Conservation (phyloP, 2,113 vertebrate species). For the Tamias sibiricus region DNA sequence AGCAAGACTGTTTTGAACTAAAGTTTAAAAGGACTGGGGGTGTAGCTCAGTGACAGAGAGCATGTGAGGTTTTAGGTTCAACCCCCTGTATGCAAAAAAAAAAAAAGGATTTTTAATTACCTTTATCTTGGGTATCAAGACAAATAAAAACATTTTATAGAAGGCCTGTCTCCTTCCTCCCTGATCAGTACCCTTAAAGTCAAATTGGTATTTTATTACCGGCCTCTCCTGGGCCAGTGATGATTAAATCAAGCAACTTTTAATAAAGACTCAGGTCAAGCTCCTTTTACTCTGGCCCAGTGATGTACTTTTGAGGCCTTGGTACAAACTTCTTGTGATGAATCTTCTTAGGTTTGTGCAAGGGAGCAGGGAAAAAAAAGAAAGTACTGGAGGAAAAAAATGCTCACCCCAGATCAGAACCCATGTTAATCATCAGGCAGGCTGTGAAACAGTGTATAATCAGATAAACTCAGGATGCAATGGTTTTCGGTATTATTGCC, state of each 20-base stretch:
- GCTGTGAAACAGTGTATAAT: slow-evolving; percentile 46
- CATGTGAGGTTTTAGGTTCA: background rate
- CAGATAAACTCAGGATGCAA: slow-evolving; percentile 56
- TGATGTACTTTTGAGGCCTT: background rate
- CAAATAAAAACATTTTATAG: slow-evolving; percentile 26
- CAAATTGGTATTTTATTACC: slow-evolving; percentile 54
- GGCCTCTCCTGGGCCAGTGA: background rate
- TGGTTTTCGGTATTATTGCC: slow-evolving; percentile 61
- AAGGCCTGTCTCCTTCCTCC: background rate
- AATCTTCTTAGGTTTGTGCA: slow-evolving; percentile 33
- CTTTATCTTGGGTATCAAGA: background rate
- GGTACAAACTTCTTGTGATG: background rate
- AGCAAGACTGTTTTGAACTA: no score
- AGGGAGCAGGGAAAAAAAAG: background rate
- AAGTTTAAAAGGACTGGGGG: background rate
- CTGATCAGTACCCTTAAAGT: slow-evolving; percentile 9
- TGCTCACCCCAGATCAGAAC: slow-evolving; percentile 21
- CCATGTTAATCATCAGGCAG: background rate
- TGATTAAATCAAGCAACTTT: slow-evolving; percentile 34
- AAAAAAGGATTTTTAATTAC: background rate
- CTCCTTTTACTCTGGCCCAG: slow-evolving; percentile 22
- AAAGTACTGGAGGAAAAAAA: background rate
- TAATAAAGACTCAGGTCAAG: slow-evolving; percentile 18
- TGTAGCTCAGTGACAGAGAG: background rate
- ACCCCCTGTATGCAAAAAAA: background rate